These are phyloP conservation scores for Calephelis nemesis DNA, from an alignment of 1,140 invertebrate species.

Conservation along the genomic window DNA sequence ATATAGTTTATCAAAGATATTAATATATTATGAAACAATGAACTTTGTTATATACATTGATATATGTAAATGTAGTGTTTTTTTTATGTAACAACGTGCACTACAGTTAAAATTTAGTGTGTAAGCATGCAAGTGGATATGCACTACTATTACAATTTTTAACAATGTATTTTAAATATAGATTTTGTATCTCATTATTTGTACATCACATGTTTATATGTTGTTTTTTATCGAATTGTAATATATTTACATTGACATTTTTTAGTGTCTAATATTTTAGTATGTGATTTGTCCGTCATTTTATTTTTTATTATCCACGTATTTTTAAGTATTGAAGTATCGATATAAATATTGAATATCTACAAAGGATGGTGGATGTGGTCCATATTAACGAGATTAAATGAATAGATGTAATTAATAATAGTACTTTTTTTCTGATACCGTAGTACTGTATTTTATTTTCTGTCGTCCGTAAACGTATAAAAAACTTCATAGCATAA, in stretches of 20 bases:
- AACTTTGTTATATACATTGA: not conserved
- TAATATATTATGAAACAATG: not conserved
- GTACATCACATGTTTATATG: not conserved
- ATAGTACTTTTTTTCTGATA: not conserved
- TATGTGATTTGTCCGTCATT: not conserved
- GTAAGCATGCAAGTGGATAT: constrained; percentile 2
- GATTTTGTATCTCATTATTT: constrained; percentile 13
- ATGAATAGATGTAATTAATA: not conserved
- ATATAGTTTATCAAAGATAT: constrained; percentile 2
- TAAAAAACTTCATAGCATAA: too few species aligned
- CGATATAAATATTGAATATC: constrained; percentile 2
- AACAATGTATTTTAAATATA: constrained; percentile 8
- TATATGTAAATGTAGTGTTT: constrained; percentile 3
- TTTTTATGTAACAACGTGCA: constrained; percentile 6
- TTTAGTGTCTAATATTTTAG: constrained; percentile 3
- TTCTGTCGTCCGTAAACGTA: not conserved
- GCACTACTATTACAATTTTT: not conserved
- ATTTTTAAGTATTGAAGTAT: constrained; percentile 1
- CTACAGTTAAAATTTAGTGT: not conserved
- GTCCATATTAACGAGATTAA: not conserved
- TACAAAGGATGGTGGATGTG: not conserved
- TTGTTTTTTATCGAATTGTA: constrained; percentile 1
- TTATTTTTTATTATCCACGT: not conserved
- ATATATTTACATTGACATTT: constrained; percentile 2
- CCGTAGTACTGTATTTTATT: not conserved